Conservation (phyloP, 2,888 invertebrate species). For the Branchipolynoe longqiensis region DNA sequence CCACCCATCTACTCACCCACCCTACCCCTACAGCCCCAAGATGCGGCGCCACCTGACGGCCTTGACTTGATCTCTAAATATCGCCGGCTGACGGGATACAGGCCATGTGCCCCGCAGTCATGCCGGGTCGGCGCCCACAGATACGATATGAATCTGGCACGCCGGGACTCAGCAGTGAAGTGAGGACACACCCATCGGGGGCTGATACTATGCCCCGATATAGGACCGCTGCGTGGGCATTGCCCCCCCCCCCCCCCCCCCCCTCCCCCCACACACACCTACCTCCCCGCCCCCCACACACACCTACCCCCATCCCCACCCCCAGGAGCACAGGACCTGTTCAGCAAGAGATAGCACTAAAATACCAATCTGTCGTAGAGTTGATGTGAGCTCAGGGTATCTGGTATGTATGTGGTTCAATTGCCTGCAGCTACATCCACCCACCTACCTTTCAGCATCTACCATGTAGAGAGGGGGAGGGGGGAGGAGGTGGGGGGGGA, state of each 20-base stretch:
- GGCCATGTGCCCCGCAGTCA: not conserved
- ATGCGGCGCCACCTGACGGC: too few relatives aligned
- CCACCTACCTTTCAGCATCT: too few relatives aligned
- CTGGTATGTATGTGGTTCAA: not conserved
- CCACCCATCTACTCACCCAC: too few relatives aligned
- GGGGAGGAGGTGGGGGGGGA: too few relatives aligned
- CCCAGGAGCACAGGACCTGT: too few relatives aligned
- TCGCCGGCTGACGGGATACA: not conserved
- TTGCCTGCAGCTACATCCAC: too few relatives aligned
- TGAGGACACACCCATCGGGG: slow-evolving; percentile 22
- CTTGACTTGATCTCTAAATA: slow-evolving; percentile 45
- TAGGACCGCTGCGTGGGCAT: not conserved
- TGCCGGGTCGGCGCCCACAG: not conserved
- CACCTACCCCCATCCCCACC: too few relatives aligned
- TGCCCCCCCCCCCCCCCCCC: not conserved
- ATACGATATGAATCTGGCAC: slow-evolving; percentile 27
- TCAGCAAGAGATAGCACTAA: not conserved
- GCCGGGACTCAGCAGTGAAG: not conserved
- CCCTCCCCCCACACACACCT: too few relatives aligned
- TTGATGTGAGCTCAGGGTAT: not conserved
- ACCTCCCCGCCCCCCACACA: too few relatives aligned
- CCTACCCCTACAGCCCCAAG: too few relatives aligned
- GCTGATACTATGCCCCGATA: slow-evolving; percentile 12
- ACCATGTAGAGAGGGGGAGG: too few relatives aligned
- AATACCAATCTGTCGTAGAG: not conserved